Evolutionary conservation across 2,113 vertebrate species (phyloP).

Genomic region (Oenanthe melanoleuca): DNA sequence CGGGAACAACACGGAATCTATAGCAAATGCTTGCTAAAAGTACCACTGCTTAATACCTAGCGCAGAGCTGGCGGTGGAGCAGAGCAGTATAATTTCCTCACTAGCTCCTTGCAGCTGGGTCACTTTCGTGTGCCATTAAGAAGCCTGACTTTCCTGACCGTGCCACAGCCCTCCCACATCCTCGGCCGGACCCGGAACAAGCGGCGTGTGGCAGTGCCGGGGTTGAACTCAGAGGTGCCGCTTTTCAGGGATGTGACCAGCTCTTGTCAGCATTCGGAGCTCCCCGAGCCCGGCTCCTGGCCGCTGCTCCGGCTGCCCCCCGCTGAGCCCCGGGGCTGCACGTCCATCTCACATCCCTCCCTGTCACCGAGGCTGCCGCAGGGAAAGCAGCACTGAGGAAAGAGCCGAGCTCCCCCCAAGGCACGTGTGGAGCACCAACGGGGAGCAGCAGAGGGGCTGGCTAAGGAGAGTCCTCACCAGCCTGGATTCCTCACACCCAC

Average conservation of each 20-base stretch:
- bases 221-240: accelerated
- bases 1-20: neutral
- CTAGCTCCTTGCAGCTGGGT: neutral
- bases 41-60: constrained; percentile 3
- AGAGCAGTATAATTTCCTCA: neutral
- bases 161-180: accelerated
- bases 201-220: accelerated
- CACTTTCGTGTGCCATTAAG: neutral
- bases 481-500: neutral
- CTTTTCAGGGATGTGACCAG: accelerated
- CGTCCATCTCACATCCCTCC: neutral
- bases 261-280: neutral
- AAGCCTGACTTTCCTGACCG: neutral
- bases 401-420: neutral
- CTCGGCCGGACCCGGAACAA: neutral
- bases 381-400: neutral
- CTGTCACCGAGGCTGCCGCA: neutral
- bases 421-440: neutral
- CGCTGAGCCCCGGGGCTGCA: neutral
- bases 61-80: neutral
- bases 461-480: neutral
- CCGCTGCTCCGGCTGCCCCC: neutral
- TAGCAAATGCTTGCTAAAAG: neutral
- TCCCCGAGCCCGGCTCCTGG: neutral
- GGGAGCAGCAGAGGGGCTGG: neutral